A percentile compares a stretch with the other conserved stretches of the same genome.
These are phyloP conservation scores for Drosophila mimetica DNA, from an alignment of 2,888 invertebrate species.

Conservation along the genomic window DNA sequence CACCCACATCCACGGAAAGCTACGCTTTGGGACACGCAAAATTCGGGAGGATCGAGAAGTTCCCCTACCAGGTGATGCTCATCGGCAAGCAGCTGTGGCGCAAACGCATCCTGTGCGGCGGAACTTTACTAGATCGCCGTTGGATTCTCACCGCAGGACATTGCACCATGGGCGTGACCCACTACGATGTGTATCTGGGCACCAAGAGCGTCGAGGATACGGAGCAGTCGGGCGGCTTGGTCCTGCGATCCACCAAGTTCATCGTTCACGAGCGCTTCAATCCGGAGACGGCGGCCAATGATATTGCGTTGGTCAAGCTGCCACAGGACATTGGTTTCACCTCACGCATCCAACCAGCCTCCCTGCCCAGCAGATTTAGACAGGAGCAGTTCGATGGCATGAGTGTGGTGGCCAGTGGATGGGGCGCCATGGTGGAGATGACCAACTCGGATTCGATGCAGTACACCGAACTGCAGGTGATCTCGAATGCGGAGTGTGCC, in stretches of 20 bases:
- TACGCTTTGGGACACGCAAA: conserved; percentile 82
- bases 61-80: conserved; percentile 84
- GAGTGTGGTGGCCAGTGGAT: conserved; percentile 82
- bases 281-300: conserved; percentile 81
- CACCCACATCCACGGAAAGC: conserved; percentile 30
- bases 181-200: conserved; percentile 83
- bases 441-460: conserved; percentile 81
- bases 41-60: conserved; percentile 80
- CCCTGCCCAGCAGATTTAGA: conserved; percentile 63
- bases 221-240: conserved; percentile 71
- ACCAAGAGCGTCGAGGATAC: conserved; percentile 78
- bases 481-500: conserved; percentile 81
- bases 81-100: conserved; percentile 83
- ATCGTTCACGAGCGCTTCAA: conserved; percentile 82
- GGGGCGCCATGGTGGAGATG: conserved; percentile 80
- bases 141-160: conserved; percentile 84
- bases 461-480: conserved; percentile 82
- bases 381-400: conserved; percentile 70
- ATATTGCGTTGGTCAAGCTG: conserved; percentile 82
- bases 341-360: conserved; percentile 80
- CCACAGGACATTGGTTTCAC: conserved; percentile 76
- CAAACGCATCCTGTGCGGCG: conserved; percentile 82
- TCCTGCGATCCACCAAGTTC: conserved; percentile 79
- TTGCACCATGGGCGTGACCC: conserved; percentile 81
- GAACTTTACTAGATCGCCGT: conserved; percentile 81